A percentile compares a stretch with the other conserved stretches of the same genome.
phyloP scores from a whole-genome alignment of 2,797 vertebrate genomes.

The Pempheris klunzingeri region DNA sequence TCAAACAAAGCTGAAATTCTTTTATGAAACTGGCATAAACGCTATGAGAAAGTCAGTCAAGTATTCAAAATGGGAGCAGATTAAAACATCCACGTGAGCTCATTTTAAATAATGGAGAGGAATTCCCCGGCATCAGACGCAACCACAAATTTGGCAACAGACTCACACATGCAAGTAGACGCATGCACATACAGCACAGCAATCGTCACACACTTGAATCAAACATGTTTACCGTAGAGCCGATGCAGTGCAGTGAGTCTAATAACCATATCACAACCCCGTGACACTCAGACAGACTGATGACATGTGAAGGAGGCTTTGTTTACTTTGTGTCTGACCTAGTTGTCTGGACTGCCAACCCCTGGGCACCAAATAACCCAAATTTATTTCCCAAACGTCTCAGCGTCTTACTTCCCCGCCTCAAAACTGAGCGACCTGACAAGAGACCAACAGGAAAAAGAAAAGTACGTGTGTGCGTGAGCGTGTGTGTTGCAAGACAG shows the following conservation, averaged over 20 bases:
- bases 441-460: conserved; percentile 56
- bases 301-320: conserved; percentile 76
- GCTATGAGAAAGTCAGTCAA: neutral
- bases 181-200: neutral
- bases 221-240: conserved; percentile 9
- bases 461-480: neutral
- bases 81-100: neutral
- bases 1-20: conserved; percentile 1
- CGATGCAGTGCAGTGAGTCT: conserved; percentile 22
- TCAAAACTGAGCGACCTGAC: conserved; percentile 50
- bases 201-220: neutral
- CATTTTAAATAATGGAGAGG: neutral
- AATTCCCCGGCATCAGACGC: neutral
- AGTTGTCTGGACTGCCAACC: conserved; percentile 76
- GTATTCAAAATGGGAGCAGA: accelerated
- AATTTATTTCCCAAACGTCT: conserved; percentile 66
- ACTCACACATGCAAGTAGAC: neutral
- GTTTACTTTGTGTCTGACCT: conserved; percentile 85
- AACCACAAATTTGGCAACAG: neutral
- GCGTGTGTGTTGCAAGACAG: too few species aligned
- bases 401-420: conserved; percentile 39
- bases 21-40: neutral
- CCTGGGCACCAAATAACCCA: conserved; percentile 71
- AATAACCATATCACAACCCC: conserved; percentile 54
- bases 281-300: conserved; percentile 64